A percentile compares a stretch with the other conserved stretches of the same genome.
Evolutionary conservation across 2,113 vertebrate genomes (phyloP).

Genomic region (Corythornis cristatus): DNA sequence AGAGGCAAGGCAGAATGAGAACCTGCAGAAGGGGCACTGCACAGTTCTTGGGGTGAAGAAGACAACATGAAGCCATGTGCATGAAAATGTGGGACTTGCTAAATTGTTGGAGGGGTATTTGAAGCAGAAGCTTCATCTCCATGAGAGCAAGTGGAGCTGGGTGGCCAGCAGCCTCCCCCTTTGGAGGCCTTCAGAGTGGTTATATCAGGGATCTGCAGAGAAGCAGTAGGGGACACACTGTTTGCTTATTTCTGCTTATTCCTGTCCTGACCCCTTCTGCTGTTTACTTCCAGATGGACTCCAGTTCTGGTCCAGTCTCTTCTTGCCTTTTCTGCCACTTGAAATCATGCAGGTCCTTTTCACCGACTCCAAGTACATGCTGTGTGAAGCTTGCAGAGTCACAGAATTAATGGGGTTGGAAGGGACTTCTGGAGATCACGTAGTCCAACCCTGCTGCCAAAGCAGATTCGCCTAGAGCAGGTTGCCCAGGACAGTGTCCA

Average conservation of each 20-base stretch:
- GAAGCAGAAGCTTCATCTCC: not conserved
- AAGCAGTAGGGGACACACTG: fast-evolving
- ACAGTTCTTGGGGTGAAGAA: not conserved
- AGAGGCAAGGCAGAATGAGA: not conserved
- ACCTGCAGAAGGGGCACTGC: not conserved
- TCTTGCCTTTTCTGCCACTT: not conserved
- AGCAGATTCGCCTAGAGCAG: too few species aligned
- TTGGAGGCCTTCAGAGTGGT: not conserved
- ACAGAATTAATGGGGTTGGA: too few species aligned
- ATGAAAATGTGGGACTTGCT: not conserved
- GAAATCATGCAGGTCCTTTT: not conserved
- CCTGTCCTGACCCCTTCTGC: not conserved
- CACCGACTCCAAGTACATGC: not conserved
- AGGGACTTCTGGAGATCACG: too few species aligned
- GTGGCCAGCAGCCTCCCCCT: not conserved
- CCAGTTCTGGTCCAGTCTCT: not conserved
- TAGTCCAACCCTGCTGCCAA: too few species aligned
- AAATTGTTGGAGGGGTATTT: fast-evolving
- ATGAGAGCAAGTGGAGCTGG: fast-evolving
- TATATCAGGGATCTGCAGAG: not conserved
- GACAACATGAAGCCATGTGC: fast-evolving
- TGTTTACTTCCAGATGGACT: not conserved
- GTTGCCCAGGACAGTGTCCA: too few species aligned
- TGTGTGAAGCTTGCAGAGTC: not conserved
- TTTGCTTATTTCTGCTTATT: not conserved